Evolutionary conservation across 2,888 invertebrate species (phyloP).

Genomic region (Nomada fucata): DNA sequence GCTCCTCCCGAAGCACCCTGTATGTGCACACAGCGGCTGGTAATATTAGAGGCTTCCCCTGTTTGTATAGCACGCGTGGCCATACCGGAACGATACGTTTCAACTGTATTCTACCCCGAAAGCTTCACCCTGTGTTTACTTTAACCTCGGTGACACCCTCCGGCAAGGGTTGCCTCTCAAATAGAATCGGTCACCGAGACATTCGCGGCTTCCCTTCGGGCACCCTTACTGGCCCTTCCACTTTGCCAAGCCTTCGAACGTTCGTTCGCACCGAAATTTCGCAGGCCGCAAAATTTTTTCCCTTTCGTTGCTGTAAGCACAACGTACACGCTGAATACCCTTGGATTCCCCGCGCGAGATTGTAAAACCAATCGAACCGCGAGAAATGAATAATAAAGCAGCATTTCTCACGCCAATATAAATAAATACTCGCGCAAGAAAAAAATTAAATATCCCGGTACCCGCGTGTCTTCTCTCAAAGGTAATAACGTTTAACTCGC

Average conservation of each 20-base stretch:
- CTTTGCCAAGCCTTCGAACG: slow-evolving; percentile 52
- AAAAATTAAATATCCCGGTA: no score
- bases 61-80: slow-evolving; percentile 82
- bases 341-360: no score
- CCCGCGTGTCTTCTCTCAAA: no score
- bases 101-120: slow-evolving; percentile 44
- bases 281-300: slow-evolving; percentile 32
- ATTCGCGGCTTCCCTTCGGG: slow-evolving; percentile 68
- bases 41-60: slow-evolving; percentile 81
- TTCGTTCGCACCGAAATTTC: slow-evolving; percentile 61
- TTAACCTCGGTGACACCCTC: slow-evolving; percentile 73
- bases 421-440: no score
- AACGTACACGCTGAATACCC: no score
- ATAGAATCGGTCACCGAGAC: slow-evolving; percentile 81
- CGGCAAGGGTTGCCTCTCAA: slow-evolving; percentile 82
- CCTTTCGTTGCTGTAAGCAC: neutral
- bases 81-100: slow-evolving; percentile 64
- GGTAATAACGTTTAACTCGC: no score
- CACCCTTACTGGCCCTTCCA: slow-evolving; percentile 62
- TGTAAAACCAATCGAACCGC: no score
- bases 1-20: slow-evolving; percentile 26
- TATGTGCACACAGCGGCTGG: slow-evolving; percentile 61
- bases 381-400: no score
- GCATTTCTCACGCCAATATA: no score
- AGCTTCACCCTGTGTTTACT: slow-evolving; percentile 76